Base-by-base conservation (phyloP, 2,797 vertebrate genomes). In the Picus viridis region DNA sequence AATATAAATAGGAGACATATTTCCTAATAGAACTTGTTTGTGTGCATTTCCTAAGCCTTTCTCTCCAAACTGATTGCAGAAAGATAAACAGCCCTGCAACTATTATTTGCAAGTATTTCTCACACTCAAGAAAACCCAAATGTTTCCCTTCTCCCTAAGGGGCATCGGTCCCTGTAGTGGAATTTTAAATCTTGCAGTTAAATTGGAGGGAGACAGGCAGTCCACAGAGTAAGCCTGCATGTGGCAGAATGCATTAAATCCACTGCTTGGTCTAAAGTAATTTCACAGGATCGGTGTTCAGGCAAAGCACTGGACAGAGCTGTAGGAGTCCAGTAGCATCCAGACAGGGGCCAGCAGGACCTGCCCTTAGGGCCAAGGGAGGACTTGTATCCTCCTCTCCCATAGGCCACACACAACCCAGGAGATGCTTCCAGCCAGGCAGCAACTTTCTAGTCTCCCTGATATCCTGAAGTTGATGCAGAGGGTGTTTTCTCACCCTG, bases 401-500 rank as follows among this genome's bases (percentile, higher is more conserved):
- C 20, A 10, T 24, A 57, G 47, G 24, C 26, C 57, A 39, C 16
- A 2, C 0, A 0, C 27, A 16, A 20, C 29, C 45, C 57, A 57
- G 59, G 76, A 77, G 70, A 58, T 32, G 45, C 17, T 79, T 59
- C 62, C 56, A 59, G 36, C 18, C 70, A 6, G 12, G 63, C 47
- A 72, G 43, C 34, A 30, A 1, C 1, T 65, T 47, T 59, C 57
- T 7, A 22, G 34, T 11, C 34, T 81, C n/a, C 47, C 16, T 74
- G 62, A 6, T 36, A 54, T 19, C n/a, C 59, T 59, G 51, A 61
- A 68, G 64, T 9, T n/a, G 51, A 68, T 62, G 79, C 16, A 29
- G 47, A 72, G 79, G 19, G 30, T 75, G 47, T 88, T 95, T 94
- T 81, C 63, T 91, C 49, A 63, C 59, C 70, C 79, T 94, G 85